Evolutionary conservation across 2,888 invertebrate species (phyloP).

Genomic region (Disparrhopalites patrizii): DNA sequence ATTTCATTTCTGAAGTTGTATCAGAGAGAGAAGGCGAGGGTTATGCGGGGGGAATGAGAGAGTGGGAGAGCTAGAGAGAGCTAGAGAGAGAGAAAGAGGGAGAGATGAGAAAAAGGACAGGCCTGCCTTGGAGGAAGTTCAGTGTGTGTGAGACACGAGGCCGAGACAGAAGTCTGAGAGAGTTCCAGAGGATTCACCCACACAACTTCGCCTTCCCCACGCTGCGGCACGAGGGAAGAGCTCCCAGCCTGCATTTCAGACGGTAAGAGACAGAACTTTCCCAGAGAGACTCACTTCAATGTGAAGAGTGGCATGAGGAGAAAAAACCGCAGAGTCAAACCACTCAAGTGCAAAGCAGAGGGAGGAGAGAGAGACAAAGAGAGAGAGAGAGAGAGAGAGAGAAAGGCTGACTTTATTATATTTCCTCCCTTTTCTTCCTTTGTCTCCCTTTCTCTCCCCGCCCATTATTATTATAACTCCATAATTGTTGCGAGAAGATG

Average conservation of each 20-base stretch:
- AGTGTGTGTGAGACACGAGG: not conserved
- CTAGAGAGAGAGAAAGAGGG: not conserved
- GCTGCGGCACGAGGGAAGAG: too few species aligned
- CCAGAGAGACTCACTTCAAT: too few species aligned
- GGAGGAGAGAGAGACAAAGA: not conserved
- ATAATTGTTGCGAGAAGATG: not conserved
- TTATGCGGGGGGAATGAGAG: not conserved
- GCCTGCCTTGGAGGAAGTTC: not conserved
- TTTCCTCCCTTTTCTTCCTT: too few species aligned
- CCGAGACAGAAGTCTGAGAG: too few species aligned
- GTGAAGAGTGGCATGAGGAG: too few species aligned
- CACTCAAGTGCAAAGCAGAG: too few species aligned
- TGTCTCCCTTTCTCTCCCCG: not conserved
- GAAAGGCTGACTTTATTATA: not conserved
- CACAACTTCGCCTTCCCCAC: too few species aligned
- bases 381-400: not conserved
- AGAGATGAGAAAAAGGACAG: not conserved
- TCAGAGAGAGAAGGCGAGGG: not conserved
- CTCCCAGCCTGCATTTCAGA: too few species aligned
- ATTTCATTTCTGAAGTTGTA: slow-evolving; percentile 14
- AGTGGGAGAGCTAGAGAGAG: too few species aligned
- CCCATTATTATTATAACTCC: not conserved
- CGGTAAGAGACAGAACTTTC: too few species aligned
- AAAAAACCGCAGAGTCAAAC: too few species aligned
- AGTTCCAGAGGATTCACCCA: too few species aligned